Base-by-base conservation (phyloP, 2,797 vertebrate species). In the Gymnocypris eckloni region DNA sequence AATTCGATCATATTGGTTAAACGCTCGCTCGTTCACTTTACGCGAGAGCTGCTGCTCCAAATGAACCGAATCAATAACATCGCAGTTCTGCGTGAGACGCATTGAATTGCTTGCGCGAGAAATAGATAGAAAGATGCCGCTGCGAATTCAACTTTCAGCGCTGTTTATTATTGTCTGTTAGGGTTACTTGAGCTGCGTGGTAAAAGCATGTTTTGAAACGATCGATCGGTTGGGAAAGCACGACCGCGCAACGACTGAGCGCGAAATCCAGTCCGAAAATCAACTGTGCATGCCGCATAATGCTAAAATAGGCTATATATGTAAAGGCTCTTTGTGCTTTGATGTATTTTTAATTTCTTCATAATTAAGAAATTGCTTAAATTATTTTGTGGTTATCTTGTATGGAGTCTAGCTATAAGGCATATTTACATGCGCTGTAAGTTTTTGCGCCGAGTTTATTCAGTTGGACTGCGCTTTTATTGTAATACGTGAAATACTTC, bases 401-500 rank as follows among this genome's bases (percentile, higher is more conserved):
- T 13, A 43, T n/a, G 22, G 76, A 75, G 15, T n/a, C 1, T 52
- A 33, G 16, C 9, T 33, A n/a, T 71, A 20, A 33, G 25, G 4
- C 9, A 28, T 75, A 37, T 28, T 37, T 9, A 11, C 56, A 64
- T 64, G 56, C 56, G 39, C 56, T 12, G 39, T 41, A 64, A 79
- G 77, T 77, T 54, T 54, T 10, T 4, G 12, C 33, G 3, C 28
- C 10, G 33, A 54, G 75, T 79, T 79, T 28, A 45, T 79, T 20
- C 20, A 59, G 77, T 43, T 45, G 61, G n/a, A 64, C 56, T 64
- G 56, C n/a, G n/a, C 76, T 64, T 59, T 79, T 79, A 56, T 61
- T 79, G 56, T 64, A 61, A 28, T 43, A 15, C 18, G 8, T 56
- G 3, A 22, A 45, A 64, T 41, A 39, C 52, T 39, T 77, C 3